Evolutionary conservation across 2,888 invertebrate species (phyloP).

Genomic region (Nezara viridula): DNA sequence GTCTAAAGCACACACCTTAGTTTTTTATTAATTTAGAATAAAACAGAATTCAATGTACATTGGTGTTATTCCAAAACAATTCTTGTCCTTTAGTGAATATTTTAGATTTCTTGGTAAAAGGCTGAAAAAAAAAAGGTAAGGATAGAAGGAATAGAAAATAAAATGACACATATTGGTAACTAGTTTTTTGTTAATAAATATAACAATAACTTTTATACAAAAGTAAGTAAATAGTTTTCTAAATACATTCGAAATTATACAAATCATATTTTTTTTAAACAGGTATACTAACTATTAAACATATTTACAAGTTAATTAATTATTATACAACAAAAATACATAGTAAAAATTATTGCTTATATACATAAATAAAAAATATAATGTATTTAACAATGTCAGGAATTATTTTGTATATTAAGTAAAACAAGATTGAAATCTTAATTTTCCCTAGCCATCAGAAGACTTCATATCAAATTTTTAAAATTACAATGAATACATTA

Average conservation of each 20-base stretch:
- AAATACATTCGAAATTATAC: constrained; percentile 11
- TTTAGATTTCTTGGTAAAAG: neutral
- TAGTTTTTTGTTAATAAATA: constrained; percentile 43
- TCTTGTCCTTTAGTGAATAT: no score
- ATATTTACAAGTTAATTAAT: neutral
- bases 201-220: constrained; percentile 35
- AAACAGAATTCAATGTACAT: no score
- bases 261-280: neutral
- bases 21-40: no score
- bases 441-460: neutral
- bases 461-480: neutral
- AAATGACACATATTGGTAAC: constrained; percentile 25
- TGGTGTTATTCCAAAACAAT: no score
- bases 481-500: neutral
- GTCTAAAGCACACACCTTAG: no score
- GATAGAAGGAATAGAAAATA: neutral
- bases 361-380: neutral
- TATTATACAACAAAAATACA: neutral
- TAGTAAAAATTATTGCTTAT: neutral
- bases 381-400: neutral
- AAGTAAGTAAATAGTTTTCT: constrained; percentile 24
- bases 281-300: neutral
- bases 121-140: neutral
- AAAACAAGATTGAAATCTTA: neutral
- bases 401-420: neutral